Base-by-base conservation (phyloP, 1,140 invertebrate species). In the Drosophila equinoxialis region DNA sequence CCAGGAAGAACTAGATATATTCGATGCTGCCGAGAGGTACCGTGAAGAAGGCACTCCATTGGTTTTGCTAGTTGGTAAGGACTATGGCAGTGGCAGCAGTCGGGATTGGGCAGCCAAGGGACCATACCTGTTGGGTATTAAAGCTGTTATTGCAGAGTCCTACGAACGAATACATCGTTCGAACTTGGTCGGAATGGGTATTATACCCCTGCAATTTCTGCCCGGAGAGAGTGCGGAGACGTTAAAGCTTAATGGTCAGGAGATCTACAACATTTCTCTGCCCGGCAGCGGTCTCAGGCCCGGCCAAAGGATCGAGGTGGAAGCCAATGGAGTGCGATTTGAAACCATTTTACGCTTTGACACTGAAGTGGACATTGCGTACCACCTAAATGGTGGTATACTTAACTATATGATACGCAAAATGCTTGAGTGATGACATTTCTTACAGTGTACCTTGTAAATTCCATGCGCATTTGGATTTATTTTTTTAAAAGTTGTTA, bases 391-490 rank as follows among this genome's bases (percentile, higher is more conserved):
- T 84, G 98, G 98, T 30, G 99, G 99, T 6, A 99, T 99, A 84
- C 94, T 99, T 3, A 98, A 99, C 92, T 99, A 99, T 90, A 99
- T 99, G 98, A 96, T 99, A 23, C 94, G 98, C 68, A 97, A 96
- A 90, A 97, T 98, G 94, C 79, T 92, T 26, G 72, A 75, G 10
- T 75, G 68, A 23, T 68, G 65, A 37, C 74, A 65, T 68, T 13
- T 35, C 6, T 30, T 48, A 26, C 59, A 42, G 65, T 62, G 41
- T 70, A 57, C 35, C 26, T 59, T 74, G 6, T 37, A 39, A 60
- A 84, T 89, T 87, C 79, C 79, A 80, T 26, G 60, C 61, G 82
- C 83, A 82, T 86, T 79, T 81, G 17, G 11, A 0, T 23, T 51
- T 30, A 30, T 51, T 3, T 51, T 51, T 11, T 2, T 10, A 51